Conservation (phyloP, 2,797 vertebrate species). For the Falco rusticolus region DNA sequence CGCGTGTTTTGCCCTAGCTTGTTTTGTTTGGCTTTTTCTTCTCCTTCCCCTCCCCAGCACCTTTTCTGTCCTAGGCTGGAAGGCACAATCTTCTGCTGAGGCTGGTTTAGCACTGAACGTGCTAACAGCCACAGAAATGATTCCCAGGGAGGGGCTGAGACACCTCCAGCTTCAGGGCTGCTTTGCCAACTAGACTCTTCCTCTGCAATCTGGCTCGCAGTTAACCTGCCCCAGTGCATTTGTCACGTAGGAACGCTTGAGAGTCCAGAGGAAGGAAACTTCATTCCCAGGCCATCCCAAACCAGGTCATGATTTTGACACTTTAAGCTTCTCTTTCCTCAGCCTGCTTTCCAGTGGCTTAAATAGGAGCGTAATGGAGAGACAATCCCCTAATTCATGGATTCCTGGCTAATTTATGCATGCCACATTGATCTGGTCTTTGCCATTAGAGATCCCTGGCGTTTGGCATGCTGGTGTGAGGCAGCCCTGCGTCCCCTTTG, state of each 20-base stretch:
- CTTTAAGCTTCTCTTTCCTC: conserved; percentile 51
- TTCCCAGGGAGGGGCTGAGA: not conserved
- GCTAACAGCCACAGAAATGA: not conserved
- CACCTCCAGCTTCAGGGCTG: not conserved
- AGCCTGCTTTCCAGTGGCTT: conserved; percentile 65
- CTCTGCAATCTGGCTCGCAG: not conserved
- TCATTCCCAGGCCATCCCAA: conserved; percentile 47
- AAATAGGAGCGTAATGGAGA: conserved; percentile 63
- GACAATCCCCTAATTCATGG: conserved; percentile 72
- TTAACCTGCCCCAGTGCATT: not conserved
- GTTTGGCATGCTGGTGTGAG: conserved; percentile 62
- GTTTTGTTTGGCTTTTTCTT: conserved; percentile 44
- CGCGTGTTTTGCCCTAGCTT: not conserved
- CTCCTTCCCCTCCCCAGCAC: not conserved
- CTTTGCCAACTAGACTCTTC: conserved; percentile 6
- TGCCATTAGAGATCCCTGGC: conserved; percentile 64
- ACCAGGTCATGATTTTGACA: conserved; percentile 65
- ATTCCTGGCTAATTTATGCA: conserved; percentile 75
- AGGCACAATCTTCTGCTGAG: not conserved
- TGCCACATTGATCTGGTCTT: conserved; percentile 71
- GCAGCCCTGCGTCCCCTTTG: conserved; percentile 52
- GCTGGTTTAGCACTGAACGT: not conserved
- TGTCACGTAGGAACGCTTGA: not conserved
- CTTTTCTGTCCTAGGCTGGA: conserved; percentile 11
- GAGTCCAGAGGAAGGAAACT: conserved; percentile 8